phyloP scores from a whole-genome alignment of 2,797 vertebrate species.

The Sylvilagus floridanus region DNA sequence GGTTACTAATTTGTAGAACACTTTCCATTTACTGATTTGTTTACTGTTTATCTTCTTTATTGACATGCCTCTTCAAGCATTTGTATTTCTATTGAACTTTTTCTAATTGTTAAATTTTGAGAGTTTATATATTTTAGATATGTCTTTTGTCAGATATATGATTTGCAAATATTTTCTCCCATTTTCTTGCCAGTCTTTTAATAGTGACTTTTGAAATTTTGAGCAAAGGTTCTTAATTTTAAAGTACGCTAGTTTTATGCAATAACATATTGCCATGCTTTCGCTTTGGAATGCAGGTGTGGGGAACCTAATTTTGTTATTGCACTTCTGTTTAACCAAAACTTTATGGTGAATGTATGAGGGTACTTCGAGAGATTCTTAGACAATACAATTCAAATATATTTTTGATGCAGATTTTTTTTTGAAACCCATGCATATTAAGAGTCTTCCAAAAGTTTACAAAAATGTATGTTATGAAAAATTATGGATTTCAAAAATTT shows the following conservation, averaged over 20 bases:
- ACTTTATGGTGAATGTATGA: background rate
- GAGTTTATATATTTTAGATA: background rate
- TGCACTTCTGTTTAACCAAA: conserved; percentile 47
- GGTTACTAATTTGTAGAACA: background rate
- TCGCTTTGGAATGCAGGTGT: background rate
- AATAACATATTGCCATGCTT: background rate
- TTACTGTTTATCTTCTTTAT: background rate
- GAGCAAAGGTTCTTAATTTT: conserved; percentile 27
- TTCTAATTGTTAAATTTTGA: conserved; percentile 22
- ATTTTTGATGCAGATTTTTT: too few relatives aligned
- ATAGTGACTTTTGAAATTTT: background rate
- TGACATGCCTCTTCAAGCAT: background rate
- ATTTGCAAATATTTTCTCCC: conserved; percentile 42
- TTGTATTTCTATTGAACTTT: background rate
- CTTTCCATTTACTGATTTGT: background rate
- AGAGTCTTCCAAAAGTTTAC: too few relatives aligned
- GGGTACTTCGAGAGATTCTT: too few relatives aligned
- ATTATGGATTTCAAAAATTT: too few relatives aligned
- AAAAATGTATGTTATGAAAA: too few relatives aligned
- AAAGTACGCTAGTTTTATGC: background rate
- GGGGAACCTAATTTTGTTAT: conserved; percentile 6
- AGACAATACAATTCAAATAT: too few relatives aligned
- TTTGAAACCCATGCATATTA: too few relatives aligned
- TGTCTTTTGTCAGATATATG: background rate
- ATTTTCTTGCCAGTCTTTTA: background rate